These are phyloP conservation scores for Catharus ustulatus DNA, from an alignment of 2,797 vertebrate genomes.

Conservation along the genomic window DNA sequence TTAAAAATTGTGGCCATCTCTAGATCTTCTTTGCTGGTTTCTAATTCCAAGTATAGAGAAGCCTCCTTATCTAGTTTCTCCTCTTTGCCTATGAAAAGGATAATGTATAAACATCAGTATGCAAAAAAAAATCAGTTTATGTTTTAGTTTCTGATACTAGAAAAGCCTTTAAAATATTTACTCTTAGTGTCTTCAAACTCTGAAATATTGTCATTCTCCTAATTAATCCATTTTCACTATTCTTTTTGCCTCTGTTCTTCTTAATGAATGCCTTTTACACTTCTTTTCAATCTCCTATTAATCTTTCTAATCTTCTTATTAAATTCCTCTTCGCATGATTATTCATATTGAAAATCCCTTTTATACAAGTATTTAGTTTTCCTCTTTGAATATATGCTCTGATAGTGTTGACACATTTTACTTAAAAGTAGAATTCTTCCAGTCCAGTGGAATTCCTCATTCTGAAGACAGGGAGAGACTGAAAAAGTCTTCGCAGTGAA, in stretches of 20 bases:
- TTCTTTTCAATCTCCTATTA: neutral
- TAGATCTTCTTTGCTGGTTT: neutral
- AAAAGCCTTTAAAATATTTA: neutral
- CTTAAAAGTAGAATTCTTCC: neutral
- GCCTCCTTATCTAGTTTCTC: neutral
- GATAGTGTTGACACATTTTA: neutral
- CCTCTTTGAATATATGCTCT: neutral
- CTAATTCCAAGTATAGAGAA: neutral
- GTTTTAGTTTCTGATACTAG: neutral
- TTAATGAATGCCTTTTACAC: neutral
- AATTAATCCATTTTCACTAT: neutral
- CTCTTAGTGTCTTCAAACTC: neutral
- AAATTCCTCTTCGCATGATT: neutral
- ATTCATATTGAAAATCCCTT: neutral
- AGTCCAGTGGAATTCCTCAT: neutral
- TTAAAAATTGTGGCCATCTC: neutral
- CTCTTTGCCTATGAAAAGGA: neutral
- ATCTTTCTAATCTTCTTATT: neutral
- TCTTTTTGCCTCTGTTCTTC: neutral
- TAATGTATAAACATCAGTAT: neutral
- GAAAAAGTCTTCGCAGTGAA: neutral
- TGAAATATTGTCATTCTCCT: neutral
- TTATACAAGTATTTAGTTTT: neutral
- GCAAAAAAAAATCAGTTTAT: neutral
- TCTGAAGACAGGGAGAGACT: neutral